Base-by-base conservation (phyloP, 2,888 invertebrate genomes). In the Heliconius ethilla region DNA sequence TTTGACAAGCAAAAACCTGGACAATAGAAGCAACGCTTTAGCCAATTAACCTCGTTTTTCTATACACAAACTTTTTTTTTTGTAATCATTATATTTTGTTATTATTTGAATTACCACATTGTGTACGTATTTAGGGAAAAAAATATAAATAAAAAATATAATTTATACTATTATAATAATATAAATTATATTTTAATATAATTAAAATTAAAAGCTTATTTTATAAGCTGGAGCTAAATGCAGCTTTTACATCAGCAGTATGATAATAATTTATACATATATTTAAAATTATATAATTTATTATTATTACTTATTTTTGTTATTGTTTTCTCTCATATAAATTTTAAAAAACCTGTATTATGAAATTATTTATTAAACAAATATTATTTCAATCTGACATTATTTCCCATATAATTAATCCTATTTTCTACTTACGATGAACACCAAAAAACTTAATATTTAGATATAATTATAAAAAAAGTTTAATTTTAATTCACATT, bases 31-130 rank as follows among this genome's bases (percentile, higher is more conserved):
- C 45, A 70, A 45, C 45, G 66, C 72, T 75, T 62, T 76, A 40
- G 40, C 62, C 72, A 78, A 78, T 78, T 76, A 78, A 73, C 78
- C 70, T 63, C 67, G 72, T 78, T 76, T 76, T 65, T 73, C 40
- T 69, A n/a, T 40, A n/a, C 75, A 40, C n/a, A 13, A 15, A 22
- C 18, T 51, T 51, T 51, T 15, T 51, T 18, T 51, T 59, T n/a
- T 59, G 3, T n/a, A n/a, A n/a, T 55, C 55, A 22, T 55, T n/a
- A 22, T 9, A 10, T 55, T 55, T 3, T 55, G 51, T 18, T 51
- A 59, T 3, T 11, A n/a, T 59, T 59, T n/a, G 3, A 9, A 59
- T 59, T n/a, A 3, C 10, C n/a, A 59, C 10, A 59, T n/a, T 1
- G 2, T 22, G 5, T 55, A 18, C 22, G 6, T 55, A 55, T 55